These are phyloP conservation scores for Anthoptus insignis DNA, from an alignment of 2,888 invertebrate species.

Conservation along the genomic window DNA sequence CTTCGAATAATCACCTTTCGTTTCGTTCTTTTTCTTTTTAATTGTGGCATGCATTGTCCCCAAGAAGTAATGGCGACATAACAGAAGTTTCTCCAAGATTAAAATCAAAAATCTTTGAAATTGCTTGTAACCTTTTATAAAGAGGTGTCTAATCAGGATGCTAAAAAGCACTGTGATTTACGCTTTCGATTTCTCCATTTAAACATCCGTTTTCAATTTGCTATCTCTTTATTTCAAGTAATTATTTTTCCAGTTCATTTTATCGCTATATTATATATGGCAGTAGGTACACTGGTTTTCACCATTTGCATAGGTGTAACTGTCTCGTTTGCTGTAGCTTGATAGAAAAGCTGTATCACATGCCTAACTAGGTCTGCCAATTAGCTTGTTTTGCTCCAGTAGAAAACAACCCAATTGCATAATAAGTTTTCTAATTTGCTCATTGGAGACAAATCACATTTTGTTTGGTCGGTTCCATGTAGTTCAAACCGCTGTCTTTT, in stretches of 20 bases:
- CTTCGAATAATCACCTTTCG: too few species aligned
- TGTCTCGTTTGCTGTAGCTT: slow-evolving; percentile 18
- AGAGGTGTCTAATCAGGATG: background rate
- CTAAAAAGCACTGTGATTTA: too few species aligned
- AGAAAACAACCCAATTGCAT: slow-evolving; percentile 36
- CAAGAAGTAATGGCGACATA: too few species aligned
- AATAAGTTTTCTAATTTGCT: slow-evolving; percentile 12
- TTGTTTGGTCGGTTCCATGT: slow-evolving; percentile 19
- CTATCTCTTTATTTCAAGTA: slow-evolving; percentile 6
- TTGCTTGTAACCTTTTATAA: too few species aligned
- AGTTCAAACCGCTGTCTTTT: slow-evolving; percentile 18
- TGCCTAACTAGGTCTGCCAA: slow-evolving; percentile 15
- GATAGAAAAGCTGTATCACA: slow-evolving; percentile 34
- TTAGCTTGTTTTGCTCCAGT: slow-evolving; percentile 20
- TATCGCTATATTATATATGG: slow-evolving; percentile 5
- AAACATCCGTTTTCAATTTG: slow-evolving; percentile 11
- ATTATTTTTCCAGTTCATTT: slow-evolving; percentile 19
- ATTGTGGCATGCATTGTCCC: too few species aligned
- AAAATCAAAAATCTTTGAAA: too few species aligned
- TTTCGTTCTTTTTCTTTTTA: too few species aligned
- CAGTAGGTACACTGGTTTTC: slow-evolving; percentile 22
- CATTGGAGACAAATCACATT: slow-evolving; percentile 47
- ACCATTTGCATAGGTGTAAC: slow-evolving; percentile 29
- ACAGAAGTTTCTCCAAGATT: too few species aligned
- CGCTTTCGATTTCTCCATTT: background rate